phyloP scores from a whole-genome alignment of 2,888 invertebrate genomes.

The Andrena bicolor region DNA sequence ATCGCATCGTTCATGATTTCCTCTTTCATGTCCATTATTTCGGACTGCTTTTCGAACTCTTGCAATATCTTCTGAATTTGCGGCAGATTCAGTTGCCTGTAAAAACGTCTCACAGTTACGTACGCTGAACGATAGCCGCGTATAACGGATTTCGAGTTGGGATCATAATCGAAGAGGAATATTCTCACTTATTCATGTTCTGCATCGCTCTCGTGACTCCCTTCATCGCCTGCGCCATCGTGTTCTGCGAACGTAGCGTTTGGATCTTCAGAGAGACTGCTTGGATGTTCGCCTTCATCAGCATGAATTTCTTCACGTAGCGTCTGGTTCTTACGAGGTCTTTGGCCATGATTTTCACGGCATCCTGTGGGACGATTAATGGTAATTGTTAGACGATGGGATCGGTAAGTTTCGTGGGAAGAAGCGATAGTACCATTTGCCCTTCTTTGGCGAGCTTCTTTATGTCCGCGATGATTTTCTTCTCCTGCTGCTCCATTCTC shows the following conservation, averaged over 20 bases:
- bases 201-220: slow-evolving; percentile 99
- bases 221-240: slow-evolving; percentile 99
- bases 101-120: slow-evolving; percentile 48
- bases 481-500: slow-evolving; percentile 99
- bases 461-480: slow-evolving; percentile 98
- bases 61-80: slow-evolving; percentile 99
- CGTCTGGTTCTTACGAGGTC: slow-evolving; percentile 98
- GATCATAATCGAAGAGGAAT: not conserved
- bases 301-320: slow-evolving; percentile 99
- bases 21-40: slow-evolving; percentile 99
- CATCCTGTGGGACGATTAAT: slow-evolving; percentile 89
- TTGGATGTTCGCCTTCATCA: slow-evolving; percentile 99
- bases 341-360: slow-evolving; percentile 99
- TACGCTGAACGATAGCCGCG: not conserved
- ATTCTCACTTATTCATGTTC: slow-evolving; percentile 94
- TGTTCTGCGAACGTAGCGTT: slow-evolving; percentile 98
- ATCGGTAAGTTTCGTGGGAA: not conserved
- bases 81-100: slow-evolving; percentile 96
- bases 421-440: slow-evolving; percentile 92
- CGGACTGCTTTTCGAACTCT: slow-evolving; percentile 99
- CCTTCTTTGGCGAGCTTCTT: slow-evolving; percentile 99
- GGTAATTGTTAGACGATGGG: not conserved
- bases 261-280: slow-evolving; percentile 99
- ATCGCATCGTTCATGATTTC: slow-evolving; percentile 99
- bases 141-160: not conserved